Percentiles rank a stretch among this genome's conserved stretches.
Conservation (phyloP, 2,113 vertebrate genomes). For the Bubo bubo region DNA sequence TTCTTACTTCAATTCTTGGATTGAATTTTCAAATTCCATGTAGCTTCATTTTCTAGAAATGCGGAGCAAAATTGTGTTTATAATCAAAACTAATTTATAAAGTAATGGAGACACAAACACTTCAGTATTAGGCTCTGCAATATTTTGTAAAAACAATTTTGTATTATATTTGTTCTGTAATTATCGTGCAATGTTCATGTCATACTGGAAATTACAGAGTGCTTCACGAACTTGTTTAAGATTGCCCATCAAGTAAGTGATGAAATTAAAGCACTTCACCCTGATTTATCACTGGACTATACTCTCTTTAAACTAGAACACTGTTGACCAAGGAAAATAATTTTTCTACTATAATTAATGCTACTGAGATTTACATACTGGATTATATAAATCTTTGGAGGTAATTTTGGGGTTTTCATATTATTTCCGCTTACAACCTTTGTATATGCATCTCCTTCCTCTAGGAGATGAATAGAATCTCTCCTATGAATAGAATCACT, state of each 20-base stretch:
- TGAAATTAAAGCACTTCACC: background rate
- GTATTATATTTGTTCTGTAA: background rate
- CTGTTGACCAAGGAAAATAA: background rate
- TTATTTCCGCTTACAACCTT: background rate
- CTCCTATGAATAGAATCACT: background rate
- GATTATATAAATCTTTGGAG: background rate
- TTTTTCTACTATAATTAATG: background rate
- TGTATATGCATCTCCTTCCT: fast-evolving
- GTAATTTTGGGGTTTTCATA: background rate
- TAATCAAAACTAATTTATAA: background rate
- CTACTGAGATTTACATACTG: background rate
- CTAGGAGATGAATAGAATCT: background rate
- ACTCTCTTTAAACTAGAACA: background rate
- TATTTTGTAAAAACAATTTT: background rate
- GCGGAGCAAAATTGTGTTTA: background rate
- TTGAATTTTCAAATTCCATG: background rate
- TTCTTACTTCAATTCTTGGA: background rate
- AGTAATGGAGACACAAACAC: background rate
- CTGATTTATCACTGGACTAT: background rate
- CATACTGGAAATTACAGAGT: background rate
- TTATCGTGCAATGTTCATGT: background rate
- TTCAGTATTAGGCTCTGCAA: background rate
- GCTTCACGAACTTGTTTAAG: background rate
- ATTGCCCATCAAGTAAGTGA: background rate
- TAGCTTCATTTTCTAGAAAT: background rate